Conservation (phyloP, 2,113 vertebrate genomes). For the Eclectus roratus region DNA sequence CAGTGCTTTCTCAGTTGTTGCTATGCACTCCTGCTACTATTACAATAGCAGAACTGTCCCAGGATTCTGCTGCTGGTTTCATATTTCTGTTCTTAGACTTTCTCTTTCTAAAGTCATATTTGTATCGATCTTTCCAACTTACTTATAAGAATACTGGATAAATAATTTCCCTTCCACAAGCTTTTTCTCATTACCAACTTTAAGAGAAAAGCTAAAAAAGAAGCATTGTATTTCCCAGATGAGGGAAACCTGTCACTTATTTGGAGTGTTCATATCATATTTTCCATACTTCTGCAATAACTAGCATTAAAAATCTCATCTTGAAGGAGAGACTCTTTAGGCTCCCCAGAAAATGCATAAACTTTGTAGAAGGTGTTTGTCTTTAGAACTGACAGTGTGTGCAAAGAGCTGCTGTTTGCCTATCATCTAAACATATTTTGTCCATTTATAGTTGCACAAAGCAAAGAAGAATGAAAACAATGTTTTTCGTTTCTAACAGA, state of each 20-base stretch:
- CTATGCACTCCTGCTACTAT: accelerated
- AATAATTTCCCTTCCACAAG: conserved; percentile 7
- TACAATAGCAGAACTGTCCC: neutral
- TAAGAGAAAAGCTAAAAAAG: neutral
- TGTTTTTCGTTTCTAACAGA: neutral
- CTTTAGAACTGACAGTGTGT: neutral
- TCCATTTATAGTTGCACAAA: neutral
- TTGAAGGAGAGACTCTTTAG: neutral
- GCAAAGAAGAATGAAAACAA: neutral
- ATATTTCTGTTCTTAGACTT: neutral
- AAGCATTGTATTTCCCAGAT: neutral
- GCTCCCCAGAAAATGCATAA: neutral
- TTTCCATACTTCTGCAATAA: neutral
- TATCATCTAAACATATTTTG: neutral
- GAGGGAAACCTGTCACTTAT: neutral
- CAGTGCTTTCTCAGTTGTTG: neutral
- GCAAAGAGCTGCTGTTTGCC: neutral
- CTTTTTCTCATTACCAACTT: neutral
- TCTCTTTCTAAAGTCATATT: neutral
- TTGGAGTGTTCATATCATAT: neutral
- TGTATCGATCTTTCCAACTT: conserved; percentile 10
- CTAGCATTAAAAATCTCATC: neutral
- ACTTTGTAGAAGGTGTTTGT: neutral
- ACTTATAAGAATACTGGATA: neutral
- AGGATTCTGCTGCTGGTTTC: neutral